Conservation (phyloP, 2,888 invertebrate species). For the Amblyjoppa fuscipennis region DNA sequence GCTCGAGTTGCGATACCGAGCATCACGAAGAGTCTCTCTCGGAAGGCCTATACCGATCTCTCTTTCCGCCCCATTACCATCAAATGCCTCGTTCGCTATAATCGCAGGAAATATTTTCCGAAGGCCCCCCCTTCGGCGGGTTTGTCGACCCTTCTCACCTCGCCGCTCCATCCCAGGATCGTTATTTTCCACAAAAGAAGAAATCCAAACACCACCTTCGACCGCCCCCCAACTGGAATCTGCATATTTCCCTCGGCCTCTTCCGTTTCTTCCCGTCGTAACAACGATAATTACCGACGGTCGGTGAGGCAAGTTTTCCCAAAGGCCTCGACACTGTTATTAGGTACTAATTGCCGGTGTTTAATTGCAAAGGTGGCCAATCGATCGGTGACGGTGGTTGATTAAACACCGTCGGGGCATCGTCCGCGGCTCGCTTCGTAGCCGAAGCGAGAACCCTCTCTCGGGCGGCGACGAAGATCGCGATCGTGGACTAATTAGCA, state of each 20-base stretch:
- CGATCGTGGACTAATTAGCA: constrained; percentile 70
- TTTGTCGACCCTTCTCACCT: constrained; percentile 59
- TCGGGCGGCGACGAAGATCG: constrained; percentile 18
- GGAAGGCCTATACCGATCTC: constrained; percentile 43
- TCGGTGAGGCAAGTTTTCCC: not conserved
- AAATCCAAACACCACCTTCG: not conserved
- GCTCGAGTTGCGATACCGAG: constrained; percentile 36
- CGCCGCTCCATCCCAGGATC: not conserved
- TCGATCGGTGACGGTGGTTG: constrained; percentile 64
- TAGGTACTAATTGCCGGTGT: constrained; percentile 63
- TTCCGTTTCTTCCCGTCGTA: not conserved
- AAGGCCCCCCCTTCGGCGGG: constrained; percentile 26
- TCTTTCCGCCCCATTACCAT: constrained; percentile 65
- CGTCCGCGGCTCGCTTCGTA: not conserved
- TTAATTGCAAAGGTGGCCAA: constrained; percentile 63
- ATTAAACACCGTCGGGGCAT: constrained; percentile 49
- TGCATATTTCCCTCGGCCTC: constrained; percentile 22
- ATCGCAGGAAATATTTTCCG: constrained; percentile 68
- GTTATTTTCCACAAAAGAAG: not conserved
- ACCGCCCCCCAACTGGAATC: not conserved
- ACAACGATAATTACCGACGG: not conserved
- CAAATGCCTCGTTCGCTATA: constrained; percentile 60
- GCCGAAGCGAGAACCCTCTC: not conserved
- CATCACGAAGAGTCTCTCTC: constrained; percentile 44
- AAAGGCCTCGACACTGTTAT: constrained; percentile 39